phyloP scores from a whole-genome alignment of 2,113 vertebrate species.

The Tautogolabrus adspersus region DNA sequence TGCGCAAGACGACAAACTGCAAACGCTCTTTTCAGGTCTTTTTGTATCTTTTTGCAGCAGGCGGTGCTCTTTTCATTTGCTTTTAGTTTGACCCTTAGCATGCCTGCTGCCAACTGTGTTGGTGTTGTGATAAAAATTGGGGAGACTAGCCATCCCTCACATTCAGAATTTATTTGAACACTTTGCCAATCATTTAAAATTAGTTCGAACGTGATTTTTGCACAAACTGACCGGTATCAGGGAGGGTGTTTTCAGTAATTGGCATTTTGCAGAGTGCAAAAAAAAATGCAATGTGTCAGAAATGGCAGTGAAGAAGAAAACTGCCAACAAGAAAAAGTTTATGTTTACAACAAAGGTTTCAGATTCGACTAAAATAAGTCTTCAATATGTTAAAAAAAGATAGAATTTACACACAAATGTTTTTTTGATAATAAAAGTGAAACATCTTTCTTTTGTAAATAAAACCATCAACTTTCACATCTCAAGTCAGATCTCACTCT shows the following conservation, averaged over 20 bases:
- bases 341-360: not conserved
- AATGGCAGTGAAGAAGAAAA: not conserved
- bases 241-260: too few species aligned
- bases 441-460: too few species aligned
- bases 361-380: not conserved
- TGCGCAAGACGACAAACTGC: not conserved
- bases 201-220: too few species aligned
- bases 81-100: not conserved
- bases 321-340: not conserved
- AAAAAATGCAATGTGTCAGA: not conserved
- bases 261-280: not conserved
- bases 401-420: too few species aligned
- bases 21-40: not conserved
- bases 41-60: too few species aligned
- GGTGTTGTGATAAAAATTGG: not conserved
- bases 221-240: too few species aligned
- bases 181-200: not conserved
- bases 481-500: too few species aligned
- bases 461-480: too few species aligned
- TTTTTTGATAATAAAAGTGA: too few species aligned
- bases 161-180: not conserved
- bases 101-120: not conserved
- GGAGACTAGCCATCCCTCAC: not conserved
- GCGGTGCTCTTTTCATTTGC: too few species aligned
- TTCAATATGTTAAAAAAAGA: not conserved